Percentiles rank a stretch among this genome's conserved stretches.
Evolutionary conservation across 1,140 invertebrate genomes (phyloP).

Genomic region (Druon quercuslanigerum): DNA sequence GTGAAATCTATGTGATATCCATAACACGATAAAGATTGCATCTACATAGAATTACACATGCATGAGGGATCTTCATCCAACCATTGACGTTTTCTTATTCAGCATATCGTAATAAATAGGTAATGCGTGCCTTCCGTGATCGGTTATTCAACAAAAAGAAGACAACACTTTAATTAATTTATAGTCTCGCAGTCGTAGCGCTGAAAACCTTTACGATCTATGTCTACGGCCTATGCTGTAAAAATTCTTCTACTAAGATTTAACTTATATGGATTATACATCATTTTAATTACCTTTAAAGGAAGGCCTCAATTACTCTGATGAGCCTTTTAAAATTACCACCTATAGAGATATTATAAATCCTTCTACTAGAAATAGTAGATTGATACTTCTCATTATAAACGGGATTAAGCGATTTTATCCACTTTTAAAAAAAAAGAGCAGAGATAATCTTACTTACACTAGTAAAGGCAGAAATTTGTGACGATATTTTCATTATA

Average conservation of each 20-base stretch:
- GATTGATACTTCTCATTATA: no score
- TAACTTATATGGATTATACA: neutral
- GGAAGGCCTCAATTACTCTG: no score
- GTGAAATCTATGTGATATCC: neutral
- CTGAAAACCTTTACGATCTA: constrained; percentile 14
- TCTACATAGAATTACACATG: neutral
- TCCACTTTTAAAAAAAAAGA: no score
- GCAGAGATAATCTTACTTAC: neutral
- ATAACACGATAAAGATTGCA: constrained; percentile 1
- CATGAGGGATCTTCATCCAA: neutral
- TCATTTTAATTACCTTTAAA: no score
- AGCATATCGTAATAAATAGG: neutral
- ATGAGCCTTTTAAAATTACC: no score
- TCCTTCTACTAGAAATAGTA: no score
- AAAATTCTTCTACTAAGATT: constrained; percentile 8
- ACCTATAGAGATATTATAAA: no score
- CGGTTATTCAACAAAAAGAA: neutral
- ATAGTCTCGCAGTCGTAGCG: constrained; percentile 9
- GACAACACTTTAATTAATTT: constrained; percentile 18
- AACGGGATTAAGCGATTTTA: no score
- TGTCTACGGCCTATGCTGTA: no score
- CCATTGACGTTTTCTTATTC: neutral
- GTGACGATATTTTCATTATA: neutral
- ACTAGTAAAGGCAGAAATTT: neutral
- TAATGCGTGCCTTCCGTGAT: constrained; percentile 7